phyloP scores from a whole-genome alignment of 1,140 invertebrate genomes.

The Doryteuthis pealeii region DNA sequence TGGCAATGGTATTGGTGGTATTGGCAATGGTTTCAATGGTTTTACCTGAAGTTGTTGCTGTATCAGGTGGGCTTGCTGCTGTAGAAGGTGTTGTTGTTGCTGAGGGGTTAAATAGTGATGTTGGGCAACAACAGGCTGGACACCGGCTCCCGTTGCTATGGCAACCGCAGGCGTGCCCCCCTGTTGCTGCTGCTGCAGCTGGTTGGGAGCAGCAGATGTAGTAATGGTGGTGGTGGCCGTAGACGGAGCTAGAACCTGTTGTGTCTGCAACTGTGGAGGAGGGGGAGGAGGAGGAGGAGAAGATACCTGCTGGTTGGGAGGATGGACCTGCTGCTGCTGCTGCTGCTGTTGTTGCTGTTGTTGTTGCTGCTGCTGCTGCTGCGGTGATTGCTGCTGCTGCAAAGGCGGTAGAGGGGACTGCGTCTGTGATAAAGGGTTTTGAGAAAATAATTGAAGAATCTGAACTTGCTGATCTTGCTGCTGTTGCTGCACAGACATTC shows the following conservation, averaged over 20 bases:
- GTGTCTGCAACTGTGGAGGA: conserved; percentile 24
- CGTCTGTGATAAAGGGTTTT: conserved; percentile 32
- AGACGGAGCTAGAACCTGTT: conserved; percentile 15
- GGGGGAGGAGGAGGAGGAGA: conserved; percentile 13
- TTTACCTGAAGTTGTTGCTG: conserved; percentile 46
- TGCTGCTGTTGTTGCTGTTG: conserved; percentile 38
- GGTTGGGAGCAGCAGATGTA: conserved; percentile 17
- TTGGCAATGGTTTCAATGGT: not conserved
- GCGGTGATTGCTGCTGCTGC: conserved; percentile 27
- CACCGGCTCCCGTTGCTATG: conserved; percentile 8
- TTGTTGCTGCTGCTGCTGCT: conserved; percentile 25
- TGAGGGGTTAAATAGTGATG: conserved; percentile 40
- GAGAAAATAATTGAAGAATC: conserved; percentile 24
- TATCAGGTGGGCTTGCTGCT: conserved; percentile 60
- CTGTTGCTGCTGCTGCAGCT: conserved; percentile 22
- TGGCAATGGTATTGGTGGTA: too few species aligned
- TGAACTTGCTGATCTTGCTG: conserved; percentile 27
- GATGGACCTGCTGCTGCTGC: conserved; percentile 31
- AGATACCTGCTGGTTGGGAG: conserved; percentile 6
- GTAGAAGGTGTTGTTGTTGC: conserved; percentile 53
- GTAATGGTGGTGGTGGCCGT: not conserved
- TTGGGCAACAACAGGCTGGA: conserved; percentile 11
- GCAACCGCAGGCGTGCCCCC: conserved; percentile 16
- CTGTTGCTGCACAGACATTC: conserved; percentile 32
- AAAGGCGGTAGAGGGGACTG: conserved; percentile 46